Evolutionary conservation across 2,113 vertebrate genomes (phyloP), one percentile per base, ranked within the genome.

Genomic region (Ranitomeya imitator): DNA sequence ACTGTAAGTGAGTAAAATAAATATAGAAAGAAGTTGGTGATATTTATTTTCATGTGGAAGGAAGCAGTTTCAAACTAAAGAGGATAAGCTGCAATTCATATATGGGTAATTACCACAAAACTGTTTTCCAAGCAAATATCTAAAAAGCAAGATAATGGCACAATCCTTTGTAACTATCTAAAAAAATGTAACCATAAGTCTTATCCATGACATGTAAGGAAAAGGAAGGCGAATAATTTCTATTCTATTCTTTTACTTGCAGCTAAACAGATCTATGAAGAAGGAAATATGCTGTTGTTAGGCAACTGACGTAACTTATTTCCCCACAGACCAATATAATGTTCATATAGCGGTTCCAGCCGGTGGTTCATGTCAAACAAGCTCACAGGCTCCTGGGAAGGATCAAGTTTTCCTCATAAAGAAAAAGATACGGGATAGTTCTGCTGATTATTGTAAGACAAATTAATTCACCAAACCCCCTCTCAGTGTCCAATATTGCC

Each of bases 281-380:
- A 54, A 84, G 37, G 1, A 88, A 11, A 77, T 83, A 61, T 74
- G 57, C 61, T 54, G 69, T 88, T 69, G 23, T 60, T 57, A 60
- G 67, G 55, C 37, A 60, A 76, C 57, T 88, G 86, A 88, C 37
- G 18, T 83, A 59, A 83, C n/a, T 61, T 23, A 83, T 60, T 59
- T 88, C 86, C 86, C 86, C 8, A 63, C 16, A 88, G 79, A 71
- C 86, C 26, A 83, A 65, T 77, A 83, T 65, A 65, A 63, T 83
- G 31, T 51, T 60, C 67, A 74, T 88, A 82, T 55, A 71, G 67
- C 69, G 23, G 31, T 60, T 83, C 71, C 59, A 83, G 59, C 26
- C 76, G 23, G 57, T 77, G 59, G 54, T 65, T 88, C 23, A 76
- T 77, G 80, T 83, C 60, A 67, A 82, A 74, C 79, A 88, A 78